These are phyloP conservation scores for Eciton burchellii DNA, from an alignment of 1,140 invertebrate species.

Conservation along the genomic window DNA sequence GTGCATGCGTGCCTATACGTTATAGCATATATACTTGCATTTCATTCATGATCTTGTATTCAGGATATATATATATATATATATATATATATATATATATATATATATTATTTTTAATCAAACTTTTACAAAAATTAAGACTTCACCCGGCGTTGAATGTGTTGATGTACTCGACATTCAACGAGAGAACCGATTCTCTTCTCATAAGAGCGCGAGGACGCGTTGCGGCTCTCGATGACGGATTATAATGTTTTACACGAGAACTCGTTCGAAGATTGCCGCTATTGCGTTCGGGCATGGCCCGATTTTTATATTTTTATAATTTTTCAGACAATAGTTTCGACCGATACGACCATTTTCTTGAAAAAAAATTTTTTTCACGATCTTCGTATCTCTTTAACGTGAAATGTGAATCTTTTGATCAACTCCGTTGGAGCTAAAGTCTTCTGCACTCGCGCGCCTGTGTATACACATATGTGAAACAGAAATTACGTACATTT, in stretches of 20 bases:
- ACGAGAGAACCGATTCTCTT: neutral
- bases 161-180: neutral
- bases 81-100: no score
- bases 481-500: no score
- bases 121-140: slow-evolving; percentile 5
- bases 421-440: no score
- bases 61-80: no score
- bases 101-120: slow-evolving; percentile 15
- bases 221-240: neutral
- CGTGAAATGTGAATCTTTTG: no score
- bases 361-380: no score
- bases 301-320: neutral
- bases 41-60: neutral
- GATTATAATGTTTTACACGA: neutral
- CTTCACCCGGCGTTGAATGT: neutral
- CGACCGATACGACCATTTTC: no score
- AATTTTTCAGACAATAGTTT: neutral
- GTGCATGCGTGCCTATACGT: neutral
- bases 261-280: neutral
- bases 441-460: no score
- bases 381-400: no score
- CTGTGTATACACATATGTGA: no score
- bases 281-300: neutral
- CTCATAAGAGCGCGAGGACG: neutral
- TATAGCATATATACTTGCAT: slow-evolving; percentile 10